A percentile compares a stretch with the other conserved stretches of the same genome.
phyloP scores from a whole-genome alignment of 2,888 invertebrate species.

The Rutpela maculata region DNA sequence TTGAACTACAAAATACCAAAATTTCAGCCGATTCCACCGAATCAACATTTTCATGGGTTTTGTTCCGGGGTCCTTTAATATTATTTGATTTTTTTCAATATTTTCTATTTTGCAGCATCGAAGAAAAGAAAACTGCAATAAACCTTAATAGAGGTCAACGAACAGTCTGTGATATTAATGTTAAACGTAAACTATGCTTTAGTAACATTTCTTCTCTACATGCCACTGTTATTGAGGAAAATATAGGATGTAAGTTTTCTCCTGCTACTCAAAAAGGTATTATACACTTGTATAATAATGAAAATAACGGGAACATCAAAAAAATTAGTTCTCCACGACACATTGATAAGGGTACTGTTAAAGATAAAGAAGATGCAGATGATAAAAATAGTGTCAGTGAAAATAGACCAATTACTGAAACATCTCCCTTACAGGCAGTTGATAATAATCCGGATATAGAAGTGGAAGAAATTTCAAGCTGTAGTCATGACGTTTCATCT shows the following conservation, averaged over 20 bases:
- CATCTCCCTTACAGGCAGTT: background rate
- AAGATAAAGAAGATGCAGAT: background rate
- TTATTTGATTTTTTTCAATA: too few relatives aligned
- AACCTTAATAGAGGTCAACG: conserved; percentile 22
- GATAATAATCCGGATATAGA: background rate
- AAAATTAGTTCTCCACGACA: background rate
- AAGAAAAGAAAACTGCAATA: conserved; percentile 45
- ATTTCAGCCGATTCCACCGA: too few relatives aligned
- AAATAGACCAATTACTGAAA: background rate
- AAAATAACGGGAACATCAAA: background rate
- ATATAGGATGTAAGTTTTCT: conserved; percentile 55
- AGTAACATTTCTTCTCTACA: conserved; percentile 46
- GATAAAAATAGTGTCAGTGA: background rate
- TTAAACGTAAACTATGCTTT: conserved; percentile 62
- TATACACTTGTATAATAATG: background rate
- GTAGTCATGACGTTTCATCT: background rate
- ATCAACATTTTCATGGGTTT: too few relatives aligned
- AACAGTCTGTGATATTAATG: conserved; percentile 50
- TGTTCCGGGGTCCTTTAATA: too few relatives aligned
- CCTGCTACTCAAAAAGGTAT: conserved; percentile 24
- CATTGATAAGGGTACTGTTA: background rate
- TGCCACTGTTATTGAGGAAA: conserved; percentile 58
- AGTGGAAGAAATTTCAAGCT: background rate
- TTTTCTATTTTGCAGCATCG: conserved; percentile 35
- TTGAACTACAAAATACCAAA: too few relatives aligned